Evolutionary conservation across 2,113 vertebrate species (phyloP).

Genomic region (Jacana jacana): DNA sequence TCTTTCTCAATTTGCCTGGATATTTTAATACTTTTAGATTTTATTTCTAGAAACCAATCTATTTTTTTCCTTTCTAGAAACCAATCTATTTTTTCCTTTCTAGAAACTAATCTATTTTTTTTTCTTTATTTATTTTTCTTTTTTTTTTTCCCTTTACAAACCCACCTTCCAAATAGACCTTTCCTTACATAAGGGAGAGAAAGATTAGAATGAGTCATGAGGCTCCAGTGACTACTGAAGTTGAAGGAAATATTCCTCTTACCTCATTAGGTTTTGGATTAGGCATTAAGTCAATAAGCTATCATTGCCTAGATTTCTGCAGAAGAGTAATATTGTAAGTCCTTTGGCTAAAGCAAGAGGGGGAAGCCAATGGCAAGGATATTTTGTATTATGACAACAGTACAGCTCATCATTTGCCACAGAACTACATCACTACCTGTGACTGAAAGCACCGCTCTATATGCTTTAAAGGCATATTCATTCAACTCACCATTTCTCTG

Average conservation of each 20-base stretch:
- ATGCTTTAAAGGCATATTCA: background rate
- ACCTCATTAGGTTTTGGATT: constrained; percentile 46
- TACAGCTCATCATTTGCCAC: background rate
- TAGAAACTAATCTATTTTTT: too few relatives aligned
- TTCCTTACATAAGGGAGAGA: background rate
- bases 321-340: background rate
- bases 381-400: background rate
- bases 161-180: background rate
- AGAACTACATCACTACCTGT: background rate
- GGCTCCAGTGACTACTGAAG: background rate
- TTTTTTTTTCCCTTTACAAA: background rate
- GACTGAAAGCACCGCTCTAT: background rate
- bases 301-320: background rate
- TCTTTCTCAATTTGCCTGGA: background rate
- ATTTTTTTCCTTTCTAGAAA: too few relatives aligned
- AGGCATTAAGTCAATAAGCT: constrained; percentile 25
- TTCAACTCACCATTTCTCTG: background rate
- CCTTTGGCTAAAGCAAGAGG: background rate
- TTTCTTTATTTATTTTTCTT: background rate
- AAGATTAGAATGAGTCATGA: background rate
- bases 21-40: background rate
- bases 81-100: too few relatives aligned
- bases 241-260: constrained; percentile 12
- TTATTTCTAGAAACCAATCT: background rate
- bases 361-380: background rate